phyloP scores from a whole-genome alignment of 1,140 invertebrate species.

The Orchesella cincta region DNA sequence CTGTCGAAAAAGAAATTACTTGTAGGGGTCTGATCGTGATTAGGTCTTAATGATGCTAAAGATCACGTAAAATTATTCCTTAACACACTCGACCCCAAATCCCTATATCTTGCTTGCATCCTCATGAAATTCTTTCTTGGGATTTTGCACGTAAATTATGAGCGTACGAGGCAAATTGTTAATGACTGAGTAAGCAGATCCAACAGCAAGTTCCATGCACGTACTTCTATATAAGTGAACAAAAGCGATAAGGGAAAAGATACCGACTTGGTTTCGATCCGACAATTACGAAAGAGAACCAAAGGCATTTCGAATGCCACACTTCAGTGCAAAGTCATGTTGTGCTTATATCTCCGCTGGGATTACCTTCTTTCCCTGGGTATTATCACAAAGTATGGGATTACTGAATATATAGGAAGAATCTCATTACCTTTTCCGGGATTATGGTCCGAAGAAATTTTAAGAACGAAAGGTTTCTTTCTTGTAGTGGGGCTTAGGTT shows the following conservation, averaged over 20 bases:
- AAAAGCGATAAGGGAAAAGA: too few species aligned
- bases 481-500: too few species aligned
- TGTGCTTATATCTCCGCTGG: background rate
- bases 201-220: too few species aligned
- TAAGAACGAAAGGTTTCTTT: too few species aligned
- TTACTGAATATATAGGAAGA: background rate
- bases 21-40: slow-evolving; percentile 1
- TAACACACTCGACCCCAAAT: too few species aligned
- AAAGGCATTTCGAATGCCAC: too few species aligned
- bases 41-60: slow-evolving; percentile 25
- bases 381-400: background rate
- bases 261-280: too few species aligned
- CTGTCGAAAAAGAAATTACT: slow-evolving; percentile 8
- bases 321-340: too few species aligned
- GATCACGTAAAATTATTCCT: slow-evolving; percentile 6
- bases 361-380: background rate
- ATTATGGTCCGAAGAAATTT: background rate
- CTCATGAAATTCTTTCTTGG: background rate
- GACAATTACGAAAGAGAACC: too few species aligned
- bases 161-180: background rate
- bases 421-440: background rate
- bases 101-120: too few species aligned
- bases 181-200: slow-evolving; percentile 1
- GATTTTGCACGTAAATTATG: background rate
- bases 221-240: too few species aligned